Percentiles rank a stretch among this genome's conserved stretches.
Evolutionary conservation across 2,113 vertebrate species (phyloP).

Genomic region (Chloebia gouldiae): DNA sequence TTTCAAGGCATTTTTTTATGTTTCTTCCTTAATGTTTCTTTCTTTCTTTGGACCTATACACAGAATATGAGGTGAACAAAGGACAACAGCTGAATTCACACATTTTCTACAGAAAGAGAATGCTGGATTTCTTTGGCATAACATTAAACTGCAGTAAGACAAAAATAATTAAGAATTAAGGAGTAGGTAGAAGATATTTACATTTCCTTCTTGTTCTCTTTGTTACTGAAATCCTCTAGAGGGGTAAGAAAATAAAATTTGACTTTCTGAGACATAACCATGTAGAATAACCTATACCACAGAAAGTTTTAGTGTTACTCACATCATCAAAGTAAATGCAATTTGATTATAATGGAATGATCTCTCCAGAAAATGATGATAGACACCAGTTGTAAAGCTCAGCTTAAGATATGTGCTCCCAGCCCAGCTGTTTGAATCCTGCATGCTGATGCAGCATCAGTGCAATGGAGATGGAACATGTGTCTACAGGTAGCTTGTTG

Average conservation of each 20-base stretch:
- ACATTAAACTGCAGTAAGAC: not conserved
- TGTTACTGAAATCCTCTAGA: not conserved
- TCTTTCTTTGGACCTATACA: not conserved
- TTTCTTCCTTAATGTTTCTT: not conserved
- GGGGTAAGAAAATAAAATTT: not conserved
- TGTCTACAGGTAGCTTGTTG: not conserved
- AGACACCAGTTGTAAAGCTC: not conserved
- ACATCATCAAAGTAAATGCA: not conserved
- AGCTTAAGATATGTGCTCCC: not conserved
- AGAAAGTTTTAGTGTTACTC: not conserved
- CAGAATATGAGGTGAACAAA: not conserved
- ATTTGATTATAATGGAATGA: not conserved
- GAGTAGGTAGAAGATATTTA: not conserved
- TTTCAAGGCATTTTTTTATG: not conserved
- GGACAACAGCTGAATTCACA: not conserved
- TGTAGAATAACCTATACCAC: not conserved
- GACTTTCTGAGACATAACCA: not conserved
- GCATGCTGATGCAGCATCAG: not conserved
- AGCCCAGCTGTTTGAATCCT: not conserved
- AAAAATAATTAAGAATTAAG: not conserved
- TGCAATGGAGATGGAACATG: fast-evolving
- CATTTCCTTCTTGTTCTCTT: not conserved
- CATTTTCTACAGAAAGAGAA: not conserved
- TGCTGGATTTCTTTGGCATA: not conserved
- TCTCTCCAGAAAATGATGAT: not conserved